Conservation (phyloP, 1,140 invertebrate species). For the Trichogramma pretiosum region DNA sequence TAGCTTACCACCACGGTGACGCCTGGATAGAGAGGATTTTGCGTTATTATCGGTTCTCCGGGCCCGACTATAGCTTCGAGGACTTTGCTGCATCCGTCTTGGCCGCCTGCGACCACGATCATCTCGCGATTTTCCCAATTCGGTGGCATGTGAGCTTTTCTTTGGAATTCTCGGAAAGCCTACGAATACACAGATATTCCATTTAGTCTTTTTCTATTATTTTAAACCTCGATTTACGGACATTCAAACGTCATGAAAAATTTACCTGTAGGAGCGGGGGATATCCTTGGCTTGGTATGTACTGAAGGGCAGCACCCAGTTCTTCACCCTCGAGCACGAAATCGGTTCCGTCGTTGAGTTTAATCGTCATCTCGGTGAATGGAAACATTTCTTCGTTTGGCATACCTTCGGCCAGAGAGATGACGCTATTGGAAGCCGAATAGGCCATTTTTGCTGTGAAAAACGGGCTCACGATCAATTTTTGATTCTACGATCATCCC, state of each 20-base stretch:
- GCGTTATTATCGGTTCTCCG: constrained; percentile 63
- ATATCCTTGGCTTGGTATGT: constrained; percentile 66
- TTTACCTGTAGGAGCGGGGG: constrained; percentile 51
- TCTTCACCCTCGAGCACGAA: constrained; percentile 51
- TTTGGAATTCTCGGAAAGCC: constrained; percentile 56
- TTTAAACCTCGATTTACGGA: no score
- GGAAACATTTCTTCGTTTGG: constrained; percentile 70
- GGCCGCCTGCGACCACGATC: constrained; percentile 62
- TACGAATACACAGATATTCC: constrained; percentile 19
- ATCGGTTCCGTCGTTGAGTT: constrained; percentile 51
- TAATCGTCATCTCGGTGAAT: constrained; percentile 56
- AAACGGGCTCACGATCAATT: no score
- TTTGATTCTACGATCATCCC: no score
- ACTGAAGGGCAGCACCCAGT: constrained; percentile 59
- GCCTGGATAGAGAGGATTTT: constrained; percentile 62
- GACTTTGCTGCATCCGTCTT: constrained; percentile 67
- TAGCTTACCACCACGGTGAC: constrained; percentile 57
- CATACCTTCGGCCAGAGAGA: constrained; percentile 69
- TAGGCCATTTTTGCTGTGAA: constrained; percentile 57
- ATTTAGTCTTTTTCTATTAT: background rate
- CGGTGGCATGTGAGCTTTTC: constrained; percentile 57
- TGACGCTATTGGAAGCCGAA: constrained; percentile 53
- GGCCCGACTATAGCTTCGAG: constrained; percentile 57
- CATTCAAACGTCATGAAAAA: no score
- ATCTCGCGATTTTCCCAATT: constrained; percentile 52